These are phyloP conservation scores for Caracal caracal DNA, from an alignment of 2,113 vertebrate genomes.

Conservation along the genomic window DNA sequence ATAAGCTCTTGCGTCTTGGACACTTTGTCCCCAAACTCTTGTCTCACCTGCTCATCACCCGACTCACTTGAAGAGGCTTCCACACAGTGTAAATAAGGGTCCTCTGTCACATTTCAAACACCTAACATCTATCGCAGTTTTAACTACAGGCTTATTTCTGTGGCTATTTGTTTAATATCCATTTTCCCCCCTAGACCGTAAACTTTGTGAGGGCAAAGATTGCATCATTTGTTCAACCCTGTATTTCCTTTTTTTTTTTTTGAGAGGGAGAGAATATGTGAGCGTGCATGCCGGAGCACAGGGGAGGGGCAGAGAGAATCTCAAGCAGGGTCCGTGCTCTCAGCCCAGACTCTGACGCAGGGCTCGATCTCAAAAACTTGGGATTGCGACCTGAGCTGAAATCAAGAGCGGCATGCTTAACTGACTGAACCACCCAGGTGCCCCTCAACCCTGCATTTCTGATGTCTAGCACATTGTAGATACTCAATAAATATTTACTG, in stretches of 20 bases:
- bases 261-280: too few species aligned
- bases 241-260: background rate
- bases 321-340: too few species aligned
- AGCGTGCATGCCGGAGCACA: too few species aligned
- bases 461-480: background rate
- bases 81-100: background rate
- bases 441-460: background rate
- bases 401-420: too few species aligned
- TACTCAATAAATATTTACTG: background rate
- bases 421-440: too few species aligned
- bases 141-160: background rate
- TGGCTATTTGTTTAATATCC: background rate
- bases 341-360: too few species aligned
- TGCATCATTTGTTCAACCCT: background rate
- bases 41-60: background rate
- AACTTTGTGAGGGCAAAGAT: background rate
- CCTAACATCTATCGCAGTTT: fast-evolving
- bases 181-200: fast-evolving
- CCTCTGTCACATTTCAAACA: background rate
- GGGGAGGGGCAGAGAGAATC: too few species aligned
- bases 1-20: fast-evolving
- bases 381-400: too few species aligned
- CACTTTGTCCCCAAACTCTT: background rate
- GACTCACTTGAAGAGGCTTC: background rate
- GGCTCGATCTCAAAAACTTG: too few species aligned